Evolutionary conservation across 1,140 invertebrate genomes (phyloP).

Genomic region (Choristoneura fumiferana): DNA sequence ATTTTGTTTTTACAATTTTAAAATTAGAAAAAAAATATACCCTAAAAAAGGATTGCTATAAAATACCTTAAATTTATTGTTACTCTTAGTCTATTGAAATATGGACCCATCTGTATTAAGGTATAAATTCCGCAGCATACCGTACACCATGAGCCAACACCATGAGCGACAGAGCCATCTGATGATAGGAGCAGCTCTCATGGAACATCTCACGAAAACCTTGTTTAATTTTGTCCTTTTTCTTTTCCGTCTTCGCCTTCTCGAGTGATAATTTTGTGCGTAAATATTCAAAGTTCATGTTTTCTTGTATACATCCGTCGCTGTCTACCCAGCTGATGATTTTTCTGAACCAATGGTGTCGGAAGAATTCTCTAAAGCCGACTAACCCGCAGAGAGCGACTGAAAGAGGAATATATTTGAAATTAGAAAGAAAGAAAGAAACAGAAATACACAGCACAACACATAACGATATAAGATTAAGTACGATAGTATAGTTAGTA

Average conservation of each 20-base stretch:
- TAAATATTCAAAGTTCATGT: constrained; percentile 28
- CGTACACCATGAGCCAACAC: not conserved
- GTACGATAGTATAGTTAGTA: too few relatives aligned
- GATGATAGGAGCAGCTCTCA: not conserved
- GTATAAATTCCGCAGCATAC: not conserved
- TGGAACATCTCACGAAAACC: not conserved
- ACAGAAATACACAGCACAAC: too few relatives aligned
- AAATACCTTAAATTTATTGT: too few relatives aligned
- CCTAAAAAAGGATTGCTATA: too few relatives aligned
- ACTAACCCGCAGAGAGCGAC: constrained; percentile 33
- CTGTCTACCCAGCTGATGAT: constrained; percentile 31
- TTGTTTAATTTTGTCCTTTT: not conserved
- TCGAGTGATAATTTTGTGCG: constrained; percentile 12
- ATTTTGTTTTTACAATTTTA: too few relatives aligned
- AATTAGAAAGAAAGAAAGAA: too few relatives aligned
- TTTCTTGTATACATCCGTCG: constrained; percentile 32
- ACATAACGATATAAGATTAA: too few relatives aligned
- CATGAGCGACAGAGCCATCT: not conserved
- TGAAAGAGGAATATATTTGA: constrained; percentile 10
- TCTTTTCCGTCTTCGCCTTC: not conserved
- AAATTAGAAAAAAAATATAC: too few relatives aligned
- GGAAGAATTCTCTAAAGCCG: constrained; percentile 37
- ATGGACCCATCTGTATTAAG: too few relatives aligned
- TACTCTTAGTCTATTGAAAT: too few relatives aligned
- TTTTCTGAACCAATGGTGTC: constrained; percentile 35